A percentile compares a stretch with the other conserved stretches of the same genome.
Evolutionary conservation across 2,113 vertebrate genomes (phyloP).

Genomic region (Corythoichthys intestinalis): DNA sequence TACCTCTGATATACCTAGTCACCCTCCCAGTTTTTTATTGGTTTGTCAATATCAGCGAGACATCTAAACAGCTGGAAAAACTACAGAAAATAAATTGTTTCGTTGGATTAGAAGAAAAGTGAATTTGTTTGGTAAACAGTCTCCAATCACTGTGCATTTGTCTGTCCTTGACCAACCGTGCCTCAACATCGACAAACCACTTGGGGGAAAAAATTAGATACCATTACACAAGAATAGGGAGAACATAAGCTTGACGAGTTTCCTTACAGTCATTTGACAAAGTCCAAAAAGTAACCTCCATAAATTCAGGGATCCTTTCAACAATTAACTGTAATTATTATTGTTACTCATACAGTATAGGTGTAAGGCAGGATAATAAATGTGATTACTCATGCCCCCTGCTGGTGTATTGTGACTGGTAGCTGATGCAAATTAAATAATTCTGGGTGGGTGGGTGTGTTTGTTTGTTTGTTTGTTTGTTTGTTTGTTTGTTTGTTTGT

Average conservation of each 20-base stretch:
- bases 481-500: neutral
- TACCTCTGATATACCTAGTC: neutral
- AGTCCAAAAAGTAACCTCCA: slow-evolving; percentile 41
- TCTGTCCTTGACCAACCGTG: slow-evolving; percentile 59
- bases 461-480: neutral
- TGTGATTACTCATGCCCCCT: slow-evolving; percentile 47
- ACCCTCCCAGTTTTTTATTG: neutral
- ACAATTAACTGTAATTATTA: no score
- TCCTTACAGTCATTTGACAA: slow-evolving; percentile 55
- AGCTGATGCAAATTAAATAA: neutral
- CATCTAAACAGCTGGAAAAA: neutral
- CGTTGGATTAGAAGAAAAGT: slow-evolving; percentile 5
- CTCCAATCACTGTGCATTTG: slow-evolving; percentile 31
- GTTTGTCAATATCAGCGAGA: slow-evolving; percentile 3
- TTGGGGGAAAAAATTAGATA: slow-evolving; percentile 64
- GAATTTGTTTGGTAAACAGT: slow-evolving; percentile 30
- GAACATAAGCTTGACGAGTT: slow-evolving; percentile 52
- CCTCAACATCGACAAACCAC: slow-evolving; percentile 60
- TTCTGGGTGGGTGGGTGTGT: neutral
- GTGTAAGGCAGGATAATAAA: slow-evolving; percentile 15
- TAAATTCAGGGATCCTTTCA: slow-evolving; percentile 2
- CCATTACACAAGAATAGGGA: slow-evolving; percentile 51
- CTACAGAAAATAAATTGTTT: neutral
- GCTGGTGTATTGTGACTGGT: slow-evolving; percentile 34
- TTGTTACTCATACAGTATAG: no score